A percentile compares a stretch with the other conserved stretches of the same genome.
Conservation (phyloP, 2,888 invertebrate genomes). For the Mayetiola destructor region DNA sequence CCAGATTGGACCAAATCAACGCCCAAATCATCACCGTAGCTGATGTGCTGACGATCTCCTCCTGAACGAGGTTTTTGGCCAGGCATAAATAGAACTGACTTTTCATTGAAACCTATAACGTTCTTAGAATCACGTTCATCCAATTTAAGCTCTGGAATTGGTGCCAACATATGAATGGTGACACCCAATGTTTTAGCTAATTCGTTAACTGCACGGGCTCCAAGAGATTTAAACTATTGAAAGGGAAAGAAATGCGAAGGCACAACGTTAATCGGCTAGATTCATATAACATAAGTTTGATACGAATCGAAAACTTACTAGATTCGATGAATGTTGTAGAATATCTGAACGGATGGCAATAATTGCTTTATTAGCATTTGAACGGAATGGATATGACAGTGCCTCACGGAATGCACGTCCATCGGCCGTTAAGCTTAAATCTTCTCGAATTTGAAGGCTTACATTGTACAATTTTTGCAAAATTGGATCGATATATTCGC, state of each 20-base stretch:
- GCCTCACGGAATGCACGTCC: constrained; percentile 49
- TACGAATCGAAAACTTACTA: constrained; percentile 36
- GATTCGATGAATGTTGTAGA: constrained; percentile 41
- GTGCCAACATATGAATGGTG: constrained; percentile 45
- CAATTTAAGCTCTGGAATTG: constrained; percentile 40
- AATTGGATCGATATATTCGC: constrained; percentile 24
- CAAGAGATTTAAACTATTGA: constrained; percentile 26
- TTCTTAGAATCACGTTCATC: constrained; percentile 33
- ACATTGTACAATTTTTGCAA: constrained; percentile 21
- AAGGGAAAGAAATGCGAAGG: not conserved
- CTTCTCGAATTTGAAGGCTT: constrained; percentile 27
- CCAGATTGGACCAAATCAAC: constrained; percentile 44
- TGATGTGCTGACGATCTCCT: constrained; percentile 41
- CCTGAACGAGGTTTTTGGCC: constrained; percentile 49
- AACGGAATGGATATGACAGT: constrained; percentile 55
- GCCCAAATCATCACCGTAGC: constrained; percentile 46
- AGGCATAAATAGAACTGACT: constrained; percentile 46
- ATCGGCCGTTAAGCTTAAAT: constrained; percentile 39
- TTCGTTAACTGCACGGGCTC: constrained; percentile 24
- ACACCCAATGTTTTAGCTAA: constrained; percentile 43
- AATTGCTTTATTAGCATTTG: constrained; percentile 58
- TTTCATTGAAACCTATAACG: constrained; percentile 42
- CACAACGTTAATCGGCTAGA: not conserved
- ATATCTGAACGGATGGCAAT: constrained; percentile 48
- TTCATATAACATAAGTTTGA: not conserved